Evolutionary conservation across 2,113 vertebrate species (phyloP), one percentile per base, ranked within the genome.

Genomic region (Alligator mississippiensis): DNA sequence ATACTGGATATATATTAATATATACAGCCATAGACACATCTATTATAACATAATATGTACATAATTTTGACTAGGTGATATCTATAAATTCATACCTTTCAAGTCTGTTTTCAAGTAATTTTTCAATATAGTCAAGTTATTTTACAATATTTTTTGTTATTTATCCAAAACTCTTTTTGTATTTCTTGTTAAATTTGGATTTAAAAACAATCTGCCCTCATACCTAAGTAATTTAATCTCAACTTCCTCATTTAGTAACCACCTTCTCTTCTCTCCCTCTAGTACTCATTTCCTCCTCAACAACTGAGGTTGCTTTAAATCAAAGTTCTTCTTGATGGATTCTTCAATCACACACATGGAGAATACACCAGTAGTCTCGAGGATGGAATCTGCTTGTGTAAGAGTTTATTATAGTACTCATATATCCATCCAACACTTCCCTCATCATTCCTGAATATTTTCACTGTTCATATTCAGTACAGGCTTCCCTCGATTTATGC

Each of bases 1-100:
- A 19, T 28, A 80, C 11, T 9, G 47, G 1, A 9, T 10, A 6
- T 6, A 9, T 5, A 38, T 24, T 27, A 57, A 55, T 1, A 54
- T 0, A 38, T 38, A 27, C 4, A 11, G 27, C 77, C 24, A 6
- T 15, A 25, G 3, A 16, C 22, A 14, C 13, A 3, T 6, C 4
- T 64, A 27, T 27, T 30, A 34, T 55, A 66, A 22, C 34, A 72
- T 24, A 74, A 21, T 13, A 74, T 47, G 6, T 47, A 21, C 21
- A 47, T 47, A 74, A 74, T 47, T 38, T 47, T 74, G 21, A 38
- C 70, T 38, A 12, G 11, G 11, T 74, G 34, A 24, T 47, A 24
- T 74, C 19, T 47, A 74, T 74, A 74, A 47, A 74, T 74, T 38
- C 70, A 72, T 13, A 74, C 21, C 34, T 25, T 74, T 38, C 12